Percentiles rank a stretch among this genome's conserved stretches.
These are phyloP conservation scores for Octodonta nipae DNA, from an alignment of 2,888 invertebrate species.

Conservation along the genomic window DNA sequence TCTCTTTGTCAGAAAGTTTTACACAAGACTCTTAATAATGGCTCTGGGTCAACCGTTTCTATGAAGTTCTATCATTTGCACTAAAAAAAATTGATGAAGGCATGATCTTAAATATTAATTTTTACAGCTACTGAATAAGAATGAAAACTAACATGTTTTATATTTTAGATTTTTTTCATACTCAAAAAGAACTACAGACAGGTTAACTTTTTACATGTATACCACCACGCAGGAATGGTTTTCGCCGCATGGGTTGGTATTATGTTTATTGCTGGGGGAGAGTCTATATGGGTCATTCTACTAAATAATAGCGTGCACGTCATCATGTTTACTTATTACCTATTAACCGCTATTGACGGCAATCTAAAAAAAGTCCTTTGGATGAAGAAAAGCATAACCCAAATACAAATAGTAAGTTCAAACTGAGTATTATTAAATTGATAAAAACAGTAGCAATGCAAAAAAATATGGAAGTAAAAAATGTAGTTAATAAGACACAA, in stretches of 20 bases:
- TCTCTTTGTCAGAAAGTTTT: too few relatives aligned
- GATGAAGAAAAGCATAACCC: constrained; percentile 80
- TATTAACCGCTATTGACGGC: constrained; percentile 58
- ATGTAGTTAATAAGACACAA: too few relatives aligned
- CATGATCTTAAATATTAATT: too few relatives aligned
- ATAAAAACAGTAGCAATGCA: too few relatives aligned
- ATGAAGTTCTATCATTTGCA: too few relatives aligned
- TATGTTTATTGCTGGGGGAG: constrained; percentile 56
- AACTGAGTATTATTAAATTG: too few relatives aligned
- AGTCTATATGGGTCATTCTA: constrained; percentile 46
- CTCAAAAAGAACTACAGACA: constrained; percentile 70
- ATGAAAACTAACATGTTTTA: too few relatives aligned
- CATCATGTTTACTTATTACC: constrained; percentile 73
- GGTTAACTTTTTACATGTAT: constrained; percentile 74
- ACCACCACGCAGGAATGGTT: constrained; percentile 76
- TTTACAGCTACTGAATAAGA: too few relatives aligned
- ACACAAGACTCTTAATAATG: too few relatives aligned
- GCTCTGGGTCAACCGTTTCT: too few relatives aligned
- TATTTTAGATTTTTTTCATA: constrained; percentile 61
- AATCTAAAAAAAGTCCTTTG: constrained; percentile 51
- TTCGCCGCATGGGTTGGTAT: constrained; percentile 47
- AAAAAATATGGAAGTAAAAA: too few relatives aligned
- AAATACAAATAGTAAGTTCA: constrained; percentile 60
- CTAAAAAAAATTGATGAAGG: too few relatives aligned
- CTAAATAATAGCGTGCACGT: constrained; percentile 65